Evolutionary conservation across 2,888 invertebrate species (phyloP), one percentile per base, ranked within the genome.

Genomic region (Antheraea yamamai): DNA sequence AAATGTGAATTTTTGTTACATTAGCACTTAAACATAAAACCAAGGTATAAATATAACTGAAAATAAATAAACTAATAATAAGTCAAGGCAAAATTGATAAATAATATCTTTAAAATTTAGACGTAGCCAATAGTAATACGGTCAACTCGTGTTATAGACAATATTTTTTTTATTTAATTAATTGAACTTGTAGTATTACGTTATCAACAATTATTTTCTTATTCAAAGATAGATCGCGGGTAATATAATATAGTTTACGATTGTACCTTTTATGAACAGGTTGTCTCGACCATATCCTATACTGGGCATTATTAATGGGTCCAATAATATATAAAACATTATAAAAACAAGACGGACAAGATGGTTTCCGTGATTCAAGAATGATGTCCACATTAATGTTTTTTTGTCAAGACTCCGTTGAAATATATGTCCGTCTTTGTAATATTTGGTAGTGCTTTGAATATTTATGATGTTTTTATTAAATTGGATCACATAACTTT

Each of bases 351-450:
- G 71, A 72, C 47, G 66, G 52, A 74, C 68, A 14, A 23, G 74
- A 79, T 74, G 75, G 47, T 78, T 79, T 78, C 73, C 72, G 52
- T 77, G 73, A 82, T 78, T 81, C 79, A 81, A 81, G 70, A 78
- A 77, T 64, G 73, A 74, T 12, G 51, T 76, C 14, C 61, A 73
- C 76, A 78, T 73, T 74, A 66, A 66, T 74, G 2, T 80, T 77
- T 80, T 66, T 76, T 74, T 73, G 77, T 39, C 52, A 35, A 55
- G 47, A 35, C 64, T 74, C 6, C 61, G 73, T 66, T 14, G 55
- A 76, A 35, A 58, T 26, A 14, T 73, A 47, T 51, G 47, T 75
- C 72, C 72, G 58, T 61, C 70, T 70, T 47, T 74, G 23, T 68
- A 47, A 55, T 72, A 30, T 61, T 66, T 74, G 70, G 64, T 64